These are phyloP conservation scores for Gasteruption jaculator DNA, from an alignment of 2,888 invertebrate genomes.

Conservation along the genomic window DNA sequence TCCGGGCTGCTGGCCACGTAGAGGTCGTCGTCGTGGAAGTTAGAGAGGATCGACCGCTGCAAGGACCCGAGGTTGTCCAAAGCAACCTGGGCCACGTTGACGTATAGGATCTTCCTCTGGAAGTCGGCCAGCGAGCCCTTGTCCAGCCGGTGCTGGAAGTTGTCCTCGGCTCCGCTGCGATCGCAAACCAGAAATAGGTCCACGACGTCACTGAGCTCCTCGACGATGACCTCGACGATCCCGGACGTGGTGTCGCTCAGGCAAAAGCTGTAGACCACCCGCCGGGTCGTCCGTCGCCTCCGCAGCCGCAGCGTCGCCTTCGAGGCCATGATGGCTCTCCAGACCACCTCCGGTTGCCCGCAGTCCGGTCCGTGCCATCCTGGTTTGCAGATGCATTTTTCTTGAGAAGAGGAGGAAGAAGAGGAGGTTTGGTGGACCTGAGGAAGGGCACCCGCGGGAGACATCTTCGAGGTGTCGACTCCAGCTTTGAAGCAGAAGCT, in stretches of 20 bases:
- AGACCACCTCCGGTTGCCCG: constrained; percentile 64
- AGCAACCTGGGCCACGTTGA: constrained; percentile 40
- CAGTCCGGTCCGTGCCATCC: constrained; percentile 66
- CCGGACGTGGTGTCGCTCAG: constrained; percentile 56
- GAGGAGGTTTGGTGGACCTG: constrained; percentile 49
- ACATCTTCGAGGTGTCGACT: constrained; percentile 36
- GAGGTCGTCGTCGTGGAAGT: constrained; percentile 57
- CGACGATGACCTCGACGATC: constrained; percentile 60
- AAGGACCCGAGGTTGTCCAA: constrained; percentile 33
- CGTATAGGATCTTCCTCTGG: constrained; percentile 57
- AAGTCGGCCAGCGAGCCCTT: constrained; percentile 53
- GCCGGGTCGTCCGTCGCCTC: constrained; percentile 52
- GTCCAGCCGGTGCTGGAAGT: constrained; percentile 52
- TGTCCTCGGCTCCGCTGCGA: constrained; percentile 47
- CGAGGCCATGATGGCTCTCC: constrained; percentile 61
- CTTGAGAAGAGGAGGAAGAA: too few species aligned
- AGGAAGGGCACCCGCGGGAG: constrained; percentile 30
- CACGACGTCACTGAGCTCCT: constrained; percentile 59
- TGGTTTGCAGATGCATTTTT: constrained; percentile 56
- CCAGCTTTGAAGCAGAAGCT: constrained; percentile 43
- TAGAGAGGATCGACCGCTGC: constrained; percentile 49
- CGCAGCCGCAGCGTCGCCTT: constrained; percentile 52
- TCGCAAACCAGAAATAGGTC: constrained; percentile 64
- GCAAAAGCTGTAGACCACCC: constrained; percentile 58
- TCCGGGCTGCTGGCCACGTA: constrained; percentile 58